Base-by-base conservation (phyloP, 92 coral and sea anemone genomes). In the Bergia puertoricense region DNA sequence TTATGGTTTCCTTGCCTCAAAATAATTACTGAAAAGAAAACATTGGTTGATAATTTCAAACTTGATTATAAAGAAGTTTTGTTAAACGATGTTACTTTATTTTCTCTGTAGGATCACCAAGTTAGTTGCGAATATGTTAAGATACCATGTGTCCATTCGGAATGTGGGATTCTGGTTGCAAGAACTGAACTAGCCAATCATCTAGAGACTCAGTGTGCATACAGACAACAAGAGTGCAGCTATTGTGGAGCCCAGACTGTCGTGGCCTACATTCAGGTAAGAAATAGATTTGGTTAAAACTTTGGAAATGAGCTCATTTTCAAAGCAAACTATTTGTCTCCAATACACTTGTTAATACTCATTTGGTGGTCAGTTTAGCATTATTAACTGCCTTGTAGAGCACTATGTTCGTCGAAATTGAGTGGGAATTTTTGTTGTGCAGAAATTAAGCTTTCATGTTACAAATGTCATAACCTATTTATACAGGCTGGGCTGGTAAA, bases 211-310 rank as follows among this genome's bases (percentile, higher is more conserved):
- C 15, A 36, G 42, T 46, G 51, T 46, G 9, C 6, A 30, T 72
- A 72, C 39, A 72, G 76, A n/a, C 76, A 72, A 9, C 76, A 72
- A 41, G 41, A 72, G 30, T 72, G 76, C 43, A 72, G 43, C 76
- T 72, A 72, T 16, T 72, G 76, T 72, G 76, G 76, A 30, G 76
- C 51, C 51, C 51, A 46, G 51, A 10, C 51, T 46, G 51, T 46
- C 51, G 76, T 41, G 39, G 76, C 76, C 39, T 72, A 36, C 43
- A 20, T 72, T 41, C 37, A 72, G 76, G 76, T 36, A 72, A 8
- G 51, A 46, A 46, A 46, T 10, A 46, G 51, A 46, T 6, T 0
- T 46, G 51, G 8, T 46, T 46, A 5, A 46, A 46, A 46, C 8
- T 46, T 46, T 46, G 6, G 51, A 46, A 7, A 46, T 46, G 8